Conservation (phyloP, 2,113 vertebrate species). For the Sciurus niger region DNA sequence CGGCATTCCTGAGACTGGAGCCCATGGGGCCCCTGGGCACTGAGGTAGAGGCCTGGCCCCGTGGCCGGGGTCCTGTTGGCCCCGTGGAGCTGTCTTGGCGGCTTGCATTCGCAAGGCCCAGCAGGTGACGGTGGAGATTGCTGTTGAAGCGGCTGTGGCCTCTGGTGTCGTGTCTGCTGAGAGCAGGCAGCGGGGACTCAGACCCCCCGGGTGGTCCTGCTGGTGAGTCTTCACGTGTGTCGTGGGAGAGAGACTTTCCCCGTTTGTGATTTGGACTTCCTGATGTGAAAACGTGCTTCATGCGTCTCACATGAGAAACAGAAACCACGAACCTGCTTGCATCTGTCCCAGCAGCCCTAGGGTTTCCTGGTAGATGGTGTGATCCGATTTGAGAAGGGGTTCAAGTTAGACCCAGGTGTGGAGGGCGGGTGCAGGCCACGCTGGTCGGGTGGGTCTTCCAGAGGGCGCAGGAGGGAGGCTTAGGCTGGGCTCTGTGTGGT, state of each 20-base stretch:
- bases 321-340: background rate
- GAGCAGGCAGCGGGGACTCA: background rate
- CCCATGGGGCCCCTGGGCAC: too few relatives aligned
- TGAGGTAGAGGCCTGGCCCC: too few relatives aligned
- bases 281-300: background rate
- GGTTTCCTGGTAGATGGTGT: background rate
- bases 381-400: background rate
- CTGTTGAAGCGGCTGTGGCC: too few relatives aligned
- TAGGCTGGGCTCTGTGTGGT: background rate
- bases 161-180: background rate
- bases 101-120: too few relatives aligned
- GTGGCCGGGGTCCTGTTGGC: too few relatives aligned
- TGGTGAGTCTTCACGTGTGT: background rate
- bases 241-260: background rate
- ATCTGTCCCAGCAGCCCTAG: background rate
- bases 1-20: too few relatives aligned
- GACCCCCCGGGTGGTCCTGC: too few relatives aligned
- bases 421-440: too few relatives aligned
- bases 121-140: too few relatives aligned
- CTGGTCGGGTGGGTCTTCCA: too few relatives aligned
- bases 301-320: background rate
- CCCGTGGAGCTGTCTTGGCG: too few relatives aligned
- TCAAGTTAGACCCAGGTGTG: background rate
- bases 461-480: too few relatives aligned
- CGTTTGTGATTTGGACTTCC: background rate